Evolutionary conservation across 2,113 vertebrate species (phyloP).

Genomic region (Alouatta palliata): DNA sequence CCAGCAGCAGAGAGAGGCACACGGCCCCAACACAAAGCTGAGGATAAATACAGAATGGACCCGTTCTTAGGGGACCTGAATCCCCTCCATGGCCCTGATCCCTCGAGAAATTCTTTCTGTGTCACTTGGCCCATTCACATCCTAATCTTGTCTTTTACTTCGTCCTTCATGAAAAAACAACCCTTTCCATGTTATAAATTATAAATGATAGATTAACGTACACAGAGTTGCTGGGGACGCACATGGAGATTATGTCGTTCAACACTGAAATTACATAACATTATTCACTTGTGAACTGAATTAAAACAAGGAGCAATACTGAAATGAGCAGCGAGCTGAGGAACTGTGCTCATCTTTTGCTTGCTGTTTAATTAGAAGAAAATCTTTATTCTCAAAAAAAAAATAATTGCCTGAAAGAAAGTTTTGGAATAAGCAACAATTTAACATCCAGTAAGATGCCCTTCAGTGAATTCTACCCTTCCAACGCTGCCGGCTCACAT

Average conservation of each 20-base stretch:
- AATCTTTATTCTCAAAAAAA: neutral
- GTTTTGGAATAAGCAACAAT: neutral
- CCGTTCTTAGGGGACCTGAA: accelerated
- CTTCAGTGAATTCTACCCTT: neutral
- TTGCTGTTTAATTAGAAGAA: neutral
- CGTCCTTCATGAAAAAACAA: neutral
- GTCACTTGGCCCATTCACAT: accelerated
- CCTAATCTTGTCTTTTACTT: neutral
- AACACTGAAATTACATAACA: accelerated
- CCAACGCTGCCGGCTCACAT: accelerated
- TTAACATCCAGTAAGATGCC: neutral
- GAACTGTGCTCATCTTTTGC: accelerated
- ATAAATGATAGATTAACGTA: accelerated
- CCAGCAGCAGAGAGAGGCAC: accelerated
- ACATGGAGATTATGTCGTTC: accelerated
- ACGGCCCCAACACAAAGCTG: accelerated
- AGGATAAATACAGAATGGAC: neutral
- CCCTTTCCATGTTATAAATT: neutral
- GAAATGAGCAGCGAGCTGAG: accelerated
- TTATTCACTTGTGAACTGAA: accelerated
- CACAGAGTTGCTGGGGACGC: accelerated
- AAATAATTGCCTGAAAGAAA: neutral
- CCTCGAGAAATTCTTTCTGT: accelerated
- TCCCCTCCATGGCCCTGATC: accelerated
- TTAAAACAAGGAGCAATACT: accelerated